These are phyloP conservation scores for Epinephelus fuscoguttatus DNA, from an alignment of 2,113 vertebrate genomes.

Conservation along the genomic window DNA sequence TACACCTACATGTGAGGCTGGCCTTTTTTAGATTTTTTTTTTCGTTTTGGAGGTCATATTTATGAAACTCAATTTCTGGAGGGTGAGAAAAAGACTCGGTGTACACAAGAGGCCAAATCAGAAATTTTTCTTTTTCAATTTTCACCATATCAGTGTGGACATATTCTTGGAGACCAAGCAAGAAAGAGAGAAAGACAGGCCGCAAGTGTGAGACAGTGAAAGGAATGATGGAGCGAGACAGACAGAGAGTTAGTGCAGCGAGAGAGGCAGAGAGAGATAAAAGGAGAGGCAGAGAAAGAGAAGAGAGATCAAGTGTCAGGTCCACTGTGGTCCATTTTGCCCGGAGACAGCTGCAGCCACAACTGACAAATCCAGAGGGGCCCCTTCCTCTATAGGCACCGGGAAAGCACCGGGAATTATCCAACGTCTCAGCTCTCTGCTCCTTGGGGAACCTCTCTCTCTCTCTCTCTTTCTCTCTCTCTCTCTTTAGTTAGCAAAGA, in stretches of 20 bases:
- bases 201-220: conserved; percentile 59
- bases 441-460: conserved; percentile 73
- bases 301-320: conserved; percentile 81
- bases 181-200: conserved; percentile 5
- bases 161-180: not conserved
- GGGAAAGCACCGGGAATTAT: conserved; percentile 83
- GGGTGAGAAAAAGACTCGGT: not conserved
- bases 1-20: not conserved
- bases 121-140: not conserved
- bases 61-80: not conserved
- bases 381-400: conserved; percentile 80
- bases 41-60: not conserved
- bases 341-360: conserved; percentile 83
- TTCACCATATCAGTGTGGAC: not conserved
- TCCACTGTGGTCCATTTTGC: conserved; percentile 84
- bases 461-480: conserved; percentile 15
- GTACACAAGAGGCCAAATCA: not conserved
- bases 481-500: conserved; percentile 38
- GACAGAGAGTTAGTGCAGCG: conserved; percentile 44
- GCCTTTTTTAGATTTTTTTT: not conserved
- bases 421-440: conserved; percentile 75
- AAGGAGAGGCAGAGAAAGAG: conserved; percentile 69
- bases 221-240: conserved; percentile 70
- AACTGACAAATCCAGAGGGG: conserved; percentile 84
- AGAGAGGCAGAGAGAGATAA: conserved; percentile 69